Conservation (phyloP, 2,797 vertebrate species). For the Sebastiscus albofasciatus region DNA sequence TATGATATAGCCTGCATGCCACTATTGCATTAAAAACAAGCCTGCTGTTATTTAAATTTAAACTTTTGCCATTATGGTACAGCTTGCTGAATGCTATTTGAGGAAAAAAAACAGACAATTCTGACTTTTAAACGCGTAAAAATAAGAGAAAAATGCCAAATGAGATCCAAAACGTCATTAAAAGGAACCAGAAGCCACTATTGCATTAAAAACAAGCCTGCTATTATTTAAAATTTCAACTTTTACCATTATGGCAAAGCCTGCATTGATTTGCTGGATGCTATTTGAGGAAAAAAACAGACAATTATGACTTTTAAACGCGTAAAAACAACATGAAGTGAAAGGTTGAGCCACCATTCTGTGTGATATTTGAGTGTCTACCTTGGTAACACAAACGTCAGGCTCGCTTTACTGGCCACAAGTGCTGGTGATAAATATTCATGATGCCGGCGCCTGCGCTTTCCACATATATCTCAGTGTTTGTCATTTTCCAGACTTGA, state of each 20-base stretch:
- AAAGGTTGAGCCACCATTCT: slow-evolving; percentile 2
- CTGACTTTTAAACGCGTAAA: slow-evolving; percentile 23
- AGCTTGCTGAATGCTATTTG: background rate
- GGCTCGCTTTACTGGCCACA: slow-evolving; percentile 75
- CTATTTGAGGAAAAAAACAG: background rate
- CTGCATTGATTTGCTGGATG: background rate
- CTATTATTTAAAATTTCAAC: background rate
- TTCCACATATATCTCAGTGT: slow-evolving; percentile 57
- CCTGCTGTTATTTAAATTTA: background rate
- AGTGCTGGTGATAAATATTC: slow-evolving; percentile 77
- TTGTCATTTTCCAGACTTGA: slow-evolving; percentile 69
- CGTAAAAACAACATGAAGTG: slow-evolving; percentile 5
- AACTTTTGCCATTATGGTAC: background rate
- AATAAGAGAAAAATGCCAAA: background rate
- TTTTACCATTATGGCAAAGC: background rate
- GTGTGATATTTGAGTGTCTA: slow-evolving; percentile 54
- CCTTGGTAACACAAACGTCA: slow-evolving; percentile 69
- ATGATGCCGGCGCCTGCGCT: slow-evolving; percentile 70
- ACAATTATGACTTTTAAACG: slow-evolving; percentile 9
- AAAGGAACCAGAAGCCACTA: background rate
- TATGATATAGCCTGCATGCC: too few species aligned
- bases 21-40: background rate
- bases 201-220: background rate
- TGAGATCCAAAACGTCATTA: background rate
- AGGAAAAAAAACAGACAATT: background rate